Conservation (phyloP, 2,113 vertebrate species). For the Dicrurus megarhynchus region DNA sequence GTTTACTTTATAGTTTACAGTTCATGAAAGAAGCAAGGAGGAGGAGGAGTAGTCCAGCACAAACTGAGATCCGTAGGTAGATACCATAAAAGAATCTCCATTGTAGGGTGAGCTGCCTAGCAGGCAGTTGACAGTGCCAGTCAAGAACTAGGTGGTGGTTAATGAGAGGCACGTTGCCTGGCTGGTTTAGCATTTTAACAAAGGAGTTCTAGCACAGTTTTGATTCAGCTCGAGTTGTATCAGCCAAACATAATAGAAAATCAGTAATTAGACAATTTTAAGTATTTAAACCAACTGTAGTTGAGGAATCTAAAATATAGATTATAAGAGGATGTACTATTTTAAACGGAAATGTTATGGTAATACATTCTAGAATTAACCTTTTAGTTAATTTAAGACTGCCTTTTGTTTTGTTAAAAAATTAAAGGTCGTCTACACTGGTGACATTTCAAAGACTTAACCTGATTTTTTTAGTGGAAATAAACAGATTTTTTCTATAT, state of each 20-base stretch:
- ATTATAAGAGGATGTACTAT: not conserved
- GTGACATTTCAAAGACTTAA: slow-evolving; percentile 15
- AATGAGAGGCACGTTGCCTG: not conserved
- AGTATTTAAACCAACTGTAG: not conserved
- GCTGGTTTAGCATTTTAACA: not conserved
- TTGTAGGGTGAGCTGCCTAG: not conserved
- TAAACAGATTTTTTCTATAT: not conserved
- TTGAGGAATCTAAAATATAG: not conserved
- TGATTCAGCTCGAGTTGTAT: not conserved
- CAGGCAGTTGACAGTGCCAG: not conserved
- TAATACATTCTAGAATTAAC: slow-evolving; percentile 42
- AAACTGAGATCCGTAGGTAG: not conserved
- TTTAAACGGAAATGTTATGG: slow-evolving; percentile 40
- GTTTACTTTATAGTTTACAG: slow-evolving; percentile 19
- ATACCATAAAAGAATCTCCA: slow-evolving; percentile 1
- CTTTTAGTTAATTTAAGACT: slow-evolving; percentile 30
- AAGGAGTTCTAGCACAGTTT: not conserved
- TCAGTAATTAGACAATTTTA: not conserved
- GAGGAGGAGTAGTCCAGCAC: not conserved
- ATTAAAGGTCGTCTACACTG: slow-evolving; percentile 1
- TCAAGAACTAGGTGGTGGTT: not conserved
- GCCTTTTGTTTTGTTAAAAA: slow-evolving; percentile 35
- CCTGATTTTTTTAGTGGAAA: not conserved
- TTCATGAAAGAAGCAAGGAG: slow-evolving; percentile 39
- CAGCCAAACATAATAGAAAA: not conserved